Evolutionary conservation across 2,888 invertebrate species (phyloP).

Genomic region (Sylvicola fuscatus): DNA sequence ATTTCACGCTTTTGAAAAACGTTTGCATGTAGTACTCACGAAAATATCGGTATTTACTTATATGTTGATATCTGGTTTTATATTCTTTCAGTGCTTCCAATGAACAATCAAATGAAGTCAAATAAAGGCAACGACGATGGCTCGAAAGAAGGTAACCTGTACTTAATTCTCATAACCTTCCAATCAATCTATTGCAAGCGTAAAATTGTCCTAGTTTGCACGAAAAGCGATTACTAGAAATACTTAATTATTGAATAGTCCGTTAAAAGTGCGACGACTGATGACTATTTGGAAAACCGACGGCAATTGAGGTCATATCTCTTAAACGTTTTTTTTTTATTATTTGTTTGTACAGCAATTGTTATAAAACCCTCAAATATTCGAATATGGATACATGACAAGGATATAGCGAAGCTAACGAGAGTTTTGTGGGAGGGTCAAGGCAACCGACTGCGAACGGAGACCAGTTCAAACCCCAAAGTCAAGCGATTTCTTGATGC

Average conservation of each 20-base stretch:
- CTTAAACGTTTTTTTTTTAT: conserved; percentile 3
- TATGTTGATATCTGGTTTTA: too few relatives aligned
- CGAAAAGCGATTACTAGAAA: not conserved
- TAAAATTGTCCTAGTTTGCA: not conserved
- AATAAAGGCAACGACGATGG: not conserved
- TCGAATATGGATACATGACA: conserved; percentile 88
- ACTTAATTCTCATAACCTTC: not conserved
- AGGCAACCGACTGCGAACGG: conserved; percentile 59
- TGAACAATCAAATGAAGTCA: conserved; percentile 1
- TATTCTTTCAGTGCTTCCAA: not conserved
- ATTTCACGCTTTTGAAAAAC: too few relatives aligned
- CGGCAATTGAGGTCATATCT: not conserved
- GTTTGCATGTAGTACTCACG: too few relatives aligned
- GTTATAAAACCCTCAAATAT: conserved; percentile 74
- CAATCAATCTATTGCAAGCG: not conserved
- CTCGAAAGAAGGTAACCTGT: not conserved
- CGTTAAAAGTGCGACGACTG: too few relatives aligned
- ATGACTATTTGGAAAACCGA: not conserved
- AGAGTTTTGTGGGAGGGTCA: conserved; percentile 82
- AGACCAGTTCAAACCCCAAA: conserved; percentile 64
- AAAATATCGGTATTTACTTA: too few relatives aligned
- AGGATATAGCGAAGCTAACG: conserved; percentile 68
- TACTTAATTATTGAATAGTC: too few relatives aligned
- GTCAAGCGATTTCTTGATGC: conserved; percentile 74
- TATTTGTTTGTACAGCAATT: conserved; percentile 31